Conservation (phyloP, 2,888 invertebrate species). For the Serripes groenlandicus region DNA sequence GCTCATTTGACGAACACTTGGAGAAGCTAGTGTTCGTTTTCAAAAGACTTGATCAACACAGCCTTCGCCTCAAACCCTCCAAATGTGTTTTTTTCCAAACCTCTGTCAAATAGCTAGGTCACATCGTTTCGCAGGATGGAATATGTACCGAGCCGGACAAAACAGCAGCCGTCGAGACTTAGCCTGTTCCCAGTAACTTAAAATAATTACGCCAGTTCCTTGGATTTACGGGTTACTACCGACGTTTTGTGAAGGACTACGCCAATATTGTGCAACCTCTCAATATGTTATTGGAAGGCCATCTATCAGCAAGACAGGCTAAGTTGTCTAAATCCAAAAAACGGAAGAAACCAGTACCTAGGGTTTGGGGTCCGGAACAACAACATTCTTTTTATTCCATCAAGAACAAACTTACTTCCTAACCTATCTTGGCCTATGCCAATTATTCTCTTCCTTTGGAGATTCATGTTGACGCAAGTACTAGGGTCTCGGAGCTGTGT, state of each 20-base stretch:
- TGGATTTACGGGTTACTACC: constrained; percentile 1
- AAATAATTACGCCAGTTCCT: neutral
- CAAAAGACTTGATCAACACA: neutral
- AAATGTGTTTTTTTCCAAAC: constrained; percentile 4
- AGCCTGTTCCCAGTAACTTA: neutral
- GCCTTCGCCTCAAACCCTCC: neutral
- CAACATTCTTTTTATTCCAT: neutral
- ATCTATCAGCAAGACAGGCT: neutral
- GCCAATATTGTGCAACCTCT: neutral
- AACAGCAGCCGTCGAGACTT: neutral
- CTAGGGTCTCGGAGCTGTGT: neutral
- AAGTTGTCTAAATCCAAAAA: neutral
- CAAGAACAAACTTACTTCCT: neutral
- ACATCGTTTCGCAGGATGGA: neutral
- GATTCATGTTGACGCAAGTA: neutral
- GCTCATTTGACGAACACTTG: constrained; percentile 2
- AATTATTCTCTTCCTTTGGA: neutral
- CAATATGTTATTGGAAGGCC: neutral
- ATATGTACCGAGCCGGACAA: neutral
- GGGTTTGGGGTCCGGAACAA: neutral
- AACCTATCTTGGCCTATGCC: neutral
- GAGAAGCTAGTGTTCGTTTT: neutral
- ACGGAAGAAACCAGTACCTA: neutral
- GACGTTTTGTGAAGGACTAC: neutral
- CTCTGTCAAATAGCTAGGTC: neutral